Evolutionary conservation across 1,140 invertebrate genomes (phyloP).

Genomic region (Papilio polyxenes): DNA sequence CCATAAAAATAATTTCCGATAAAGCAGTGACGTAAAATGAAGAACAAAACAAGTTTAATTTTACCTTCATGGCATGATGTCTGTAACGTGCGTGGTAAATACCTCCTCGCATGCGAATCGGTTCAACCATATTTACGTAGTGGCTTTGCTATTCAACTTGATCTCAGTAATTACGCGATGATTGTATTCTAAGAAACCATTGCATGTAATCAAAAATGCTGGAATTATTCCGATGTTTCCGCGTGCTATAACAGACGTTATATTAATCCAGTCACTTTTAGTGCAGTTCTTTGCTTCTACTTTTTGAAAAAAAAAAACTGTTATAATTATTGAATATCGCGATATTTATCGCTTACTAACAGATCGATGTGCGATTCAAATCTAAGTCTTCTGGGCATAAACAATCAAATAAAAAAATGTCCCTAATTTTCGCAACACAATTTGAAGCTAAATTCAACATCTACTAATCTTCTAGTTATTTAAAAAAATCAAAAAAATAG

Average conservation of each 20-base stretch:
- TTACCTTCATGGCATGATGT: constrained; percentile 21
- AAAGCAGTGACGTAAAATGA: too few species aligned
- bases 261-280: neutral
- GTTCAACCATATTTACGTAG: neutral
- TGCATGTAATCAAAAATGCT: constrained; percentile 5
- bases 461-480: too few species aligned
- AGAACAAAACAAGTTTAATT: constrained; percentile 31
- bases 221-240: constrained; percentile 28
- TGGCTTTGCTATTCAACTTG: constrained; percentile 1
- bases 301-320: neutral
- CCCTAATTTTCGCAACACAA: too few species aligned
- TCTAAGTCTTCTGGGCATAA: too few species aligned
- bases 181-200: constrained; percentile 23
- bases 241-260: neutral
- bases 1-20: too few species aligned
- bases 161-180: constrained; percentile 18
- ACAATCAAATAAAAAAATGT: too few species aligned
- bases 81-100: constrained; percentile 18
- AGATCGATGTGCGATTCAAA: too few species aligned
- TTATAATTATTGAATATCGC: neutral
- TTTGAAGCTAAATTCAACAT: too few species aligned
- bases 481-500: too few species aligned
- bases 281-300: neutral
- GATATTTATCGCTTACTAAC: too few species aligned
- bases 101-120: neutral